Evolutionary conservation across 2,888 invertebrate genomes (phyloP).

Genomic region (Buathra laborator): DNA sequence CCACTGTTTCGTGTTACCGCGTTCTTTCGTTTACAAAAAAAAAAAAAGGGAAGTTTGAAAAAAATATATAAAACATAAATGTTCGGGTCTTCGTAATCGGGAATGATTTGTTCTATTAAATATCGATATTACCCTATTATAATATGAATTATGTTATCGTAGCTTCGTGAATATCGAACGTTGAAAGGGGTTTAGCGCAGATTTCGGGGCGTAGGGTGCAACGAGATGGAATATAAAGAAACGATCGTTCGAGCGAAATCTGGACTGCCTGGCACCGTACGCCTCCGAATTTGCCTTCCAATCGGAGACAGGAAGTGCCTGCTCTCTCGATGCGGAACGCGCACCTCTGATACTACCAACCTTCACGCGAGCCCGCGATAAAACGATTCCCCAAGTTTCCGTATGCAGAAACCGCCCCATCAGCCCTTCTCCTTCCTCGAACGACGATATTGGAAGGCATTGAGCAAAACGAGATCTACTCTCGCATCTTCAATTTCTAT

Average conservation of each 20-base stretch:
- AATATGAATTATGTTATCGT: slow-evolving; percentile 38
- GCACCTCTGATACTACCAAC: slow-evolving; percentile 64
- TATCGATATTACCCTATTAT: not conserved
- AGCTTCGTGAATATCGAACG: slow-evolving; percentile 69
- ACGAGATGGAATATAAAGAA: slow-evolving; percentile 68
- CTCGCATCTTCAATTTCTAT: slow-evolving; percentile 62
- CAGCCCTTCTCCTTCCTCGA: slow-evolving; percentile 13
- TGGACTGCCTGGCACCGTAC: slow-evolving; percentile 80
- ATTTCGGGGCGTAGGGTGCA: slow-evolving; percentile 66
- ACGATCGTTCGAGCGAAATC: slow-evolving; percentile 78
- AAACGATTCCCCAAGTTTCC: slow-evolving; percentile 65
- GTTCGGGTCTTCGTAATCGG: not conserved
- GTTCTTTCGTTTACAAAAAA: not conserved
- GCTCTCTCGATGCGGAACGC: slow-evolving; percentile 42
- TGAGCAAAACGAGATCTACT: slow-evolving; percentile 55
- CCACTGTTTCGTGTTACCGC: not conserved
- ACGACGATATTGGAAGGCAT: slow-evolving; percentile 64
- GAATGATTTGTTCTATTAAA: not conserved
- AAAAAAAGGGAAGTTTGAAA: not conserved
- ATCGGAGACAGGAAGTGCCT: slow-evolving; percentile 22
- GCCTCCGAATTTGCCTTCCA: slow-evolving; percentile 68
- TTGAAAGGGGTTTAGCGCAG: slow-evolving; percentile 3
- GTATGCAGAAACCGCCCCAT: slow-evolving; percentile 33
- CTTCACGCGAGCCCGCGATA: slow-evolving; percentile 72
- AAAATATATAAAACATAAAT: not conserved